Conservation (phyloP, 2,797 vertebrate genomes). For the Ctenochaetus hawaiiensis region DNA sequence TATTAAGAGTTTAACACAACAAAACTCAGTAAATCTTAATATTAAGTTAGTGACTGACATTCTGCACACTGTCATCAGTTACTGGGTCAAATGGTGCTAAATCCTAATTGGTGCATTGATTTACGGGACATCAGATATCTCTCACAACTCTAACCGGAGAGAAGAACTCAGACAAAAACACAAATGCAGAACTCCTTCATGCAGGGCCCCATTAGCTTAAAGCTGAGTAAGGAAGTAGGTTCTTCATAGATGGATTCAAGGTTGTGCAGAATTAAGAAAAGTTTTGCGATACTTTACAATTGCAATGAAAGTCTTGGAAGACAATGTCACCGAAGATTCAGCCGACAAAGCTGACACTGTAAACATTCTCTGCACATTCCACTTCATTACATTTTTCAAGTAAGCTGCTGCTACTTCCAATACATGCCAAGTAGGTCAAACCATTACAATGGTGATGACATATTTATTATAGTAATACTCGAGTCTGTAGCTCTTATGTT, state of each 20-base stretch:
- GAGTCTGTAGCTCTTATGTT: constrained; percentile 22
- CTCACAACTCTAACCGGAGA: neutral
- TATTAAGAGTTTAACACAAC: too few relatives aligned
- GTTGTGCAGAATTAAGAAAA: constrained; percentile 1
- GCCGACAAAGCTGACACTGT: neutral
- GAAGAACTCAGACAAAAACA: neutral
- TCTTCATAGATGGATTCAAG: neutral
- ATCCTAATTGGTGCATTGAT: too few relatives aligned
- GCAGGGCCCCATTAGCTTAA: neutral
- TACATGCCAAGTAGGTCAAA: constrained; percentile 33
- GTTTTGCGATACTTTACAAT: neutral
- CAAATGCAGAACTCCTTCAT: neutral
- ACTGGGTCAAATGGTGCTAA: too few relatives aligned
- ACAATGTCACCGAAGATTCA: constrained; percentile 11
- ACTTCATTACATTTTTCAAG: constrained; percentile 27
- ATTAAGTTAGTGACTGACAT: too few relatives aligned
- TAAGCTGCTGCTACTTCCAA: constrained; percentile 13
- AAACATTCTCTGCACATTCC: constrained; percentile 18
- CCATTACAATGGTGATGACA: constrained; percentile 27
- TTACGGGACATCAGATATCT: neutral
- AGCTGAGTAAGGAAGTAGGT: neutral
- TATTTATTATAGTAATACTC: constrained; percentile 49
- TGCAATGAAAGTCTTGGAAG: constrained; percentile 1
- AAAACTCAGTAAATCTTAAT: too few relatives aligned
- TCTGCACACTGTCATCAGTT: too few relatives aligned